Evolutionary conservation across 2,888 invertebrate species (phyloP).

Genomic region (Kuschelorhynchus macadamiae): DNA sequence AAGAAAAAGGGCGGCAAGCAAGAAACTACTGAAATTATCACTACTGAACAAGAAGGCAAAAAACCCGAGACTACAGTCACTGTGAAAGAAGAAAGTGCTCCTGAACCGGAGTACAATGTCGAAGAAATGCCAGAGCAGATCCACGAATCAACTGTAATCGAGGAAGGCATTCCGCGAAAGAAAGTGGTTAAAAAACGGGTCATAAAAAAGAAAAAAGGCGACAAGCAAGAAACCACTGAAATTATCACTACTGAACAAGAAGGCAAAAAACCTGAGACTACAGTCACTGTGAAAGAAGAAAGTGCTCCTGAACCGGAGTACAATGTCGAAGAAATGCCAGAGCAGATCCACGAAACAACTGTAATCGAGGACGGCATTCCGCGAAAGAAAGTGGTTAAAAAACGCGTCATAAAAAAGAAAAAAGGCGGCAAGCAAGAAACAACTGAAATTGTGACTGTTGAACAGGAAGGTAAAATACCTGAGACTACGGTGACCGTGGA

Average conservation of each 20-base stretch:
- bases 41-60: too few species aligned
- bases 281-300: slow-evolving; percentile 56
- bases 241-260: slow-evolving; percentile 68
- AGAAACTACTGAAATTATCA: too few species aligned
- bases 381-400: too few species aligned
- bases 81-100: slow-evolving; percentile 62
- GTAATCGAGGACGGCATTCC: too few species aligned
- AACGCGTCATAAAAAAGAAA: too few species aligned
- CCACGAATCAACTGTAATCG: slow-evolving; percentile 62
- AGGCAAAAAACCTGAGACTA: slow-evolving; percentile 63
- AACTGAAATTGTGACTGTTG: slow-evolving; percentile 62
- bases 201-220: slow-evolving; percentile 65
- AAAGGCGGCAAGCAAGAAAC: slow-evolving; percentile 61
- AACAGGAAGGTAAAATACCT: slow-evolving; percentile 61
- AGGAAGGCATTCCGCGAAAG: slow-evolving; percentile 55
- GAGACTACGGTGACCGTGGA: slow-evolving; percentile 60
- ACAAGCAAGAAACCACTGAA: slow-evolving; percentile 65
- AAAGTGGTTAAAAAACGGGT: slow-evolving; percentile 64
- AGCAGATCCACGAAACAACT: too few species aligned
- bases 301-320: slow-evolving; percentile 49
- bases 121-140: slow-evolving; percentile 61
- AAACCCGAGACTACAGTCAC: too few species aligned
- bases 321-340: too few species aligned
- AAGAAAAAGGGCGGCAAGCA: too few species aligned
- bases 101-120: slow-evolving; percentile 51